Evolutionary conservation across 2,113 vertebrate genomes (phyloP), one percentile per base, ranked within the genome.

Genomic region (Fregata magnificens): DNA sequence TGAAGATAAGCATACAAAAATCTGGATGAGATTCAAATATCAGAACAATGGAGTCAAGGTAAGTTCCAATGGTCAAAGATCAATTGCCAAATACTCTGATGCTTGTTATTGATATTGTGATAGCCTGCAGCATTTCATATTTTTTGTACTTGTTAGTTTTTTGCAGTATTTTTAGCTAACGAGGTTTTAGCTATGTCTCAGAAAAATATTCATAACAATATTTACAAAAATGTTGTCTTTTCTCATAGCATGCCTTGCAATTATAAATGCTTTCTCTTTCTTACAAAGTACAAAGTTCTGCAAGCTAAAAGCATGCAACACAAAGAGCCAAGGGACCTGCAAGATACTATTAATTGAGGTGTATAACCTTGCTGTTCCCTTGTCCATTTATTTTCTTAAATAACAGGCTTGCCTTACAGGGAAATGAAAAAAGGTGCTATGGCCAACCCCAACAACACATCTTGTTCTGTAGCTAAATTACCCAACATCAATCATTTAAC

Each of bases 351-450:
- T 97, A 97, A 93, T 80, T 95, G 88, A 93, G 82, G 77, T 91
- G 42, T 85, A 87, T 66, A 93, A 95, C 90, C 90, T 97, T 1
- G 1, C 53, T 94, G 73, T 84, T 92, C 69, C n/a, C 83, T 65
- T 92, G 90, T 79, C 92, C 49, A 92, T 96, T 88, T 96, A 84
- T 82, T 96, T 90, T 66, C 66, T 82, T 96, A 92, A 96, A 97
- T 91, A 96, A 89, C 86, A 88, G 44, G 11, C 28, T 90, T 93
- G 11, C 36, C 47, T 96, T 94, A 74, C 29, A 42, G 50, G 62
- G 59, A 94, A 96, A 87, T 88, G 84, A 87, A 94, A 95, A 95
- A 91, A 93, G 70, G 66, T 95, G 28, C 50, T 82, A 58, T n/a
- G 62, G 63, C 50, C 59, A 95, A 56, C 52, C 77, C 40, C 1